Base-by-base conservation (phyloP, 1,140 invertebrate genomes). In the Melanaphis sacchari region DNA sequence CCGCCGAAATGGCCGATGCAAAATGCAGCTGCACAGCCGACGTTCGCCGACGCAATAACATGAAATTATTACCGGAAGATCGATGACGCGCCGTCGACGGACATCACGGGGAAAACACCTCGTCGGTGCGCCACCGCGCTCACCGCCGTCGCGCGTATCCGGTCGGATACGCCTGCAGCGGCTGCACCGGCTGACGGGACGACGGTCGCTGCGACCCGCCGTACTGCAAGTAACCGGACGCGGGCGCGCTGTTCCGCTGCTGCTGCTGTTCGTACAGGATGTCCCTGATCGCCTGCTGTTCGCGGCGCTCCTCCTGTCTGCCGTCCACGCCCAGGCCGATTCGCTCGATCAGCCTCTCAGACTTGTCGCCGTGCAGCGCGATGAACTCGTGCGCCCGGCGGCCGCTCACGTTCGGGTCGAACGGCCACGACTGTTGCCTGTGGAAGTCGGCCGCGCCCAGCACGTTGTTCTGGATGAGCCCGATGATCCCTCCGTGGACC, bases 301-400 rank as follows among this genome's bases (percentile, higher is more conserved):
- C 36, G 31, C 94, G 90, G 43, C 94, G 90, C 41, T 94, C 84
- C 3, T 94, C 81, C 49, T 94, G 91, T 22, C 91, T 40, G 6
- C 94, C 94, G 85, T 94, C 94, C n/a, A 94, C 40, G 22, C 94
- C 94, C 41, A 94, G 91, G 18, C 94, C 94, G 18, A 94, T 87
- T 66, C 94, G 92, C 82, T 94, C 94, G 38, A 94, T 94, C 76
- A 94, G 94, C n/a, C 52, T 76, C 49, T 94, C 90, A 9, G 94
- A 94, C 31, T 92, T 93, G 81, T 94, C 89, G 24, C 94, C 94
- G 94, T 94, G 93, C n/a, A 94, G n/a, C 15, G 91, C 93, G 59
- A 94, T 93, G 89, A 94, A 94, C 66, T 94, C 94, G 38, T 93
- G 92, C 6, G 93, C 93, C 36, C 94, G 85, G 26, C 94, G 92